Conservation (phyloP, 1,140 invertebrate genomes). For the Rhysida immarginata region DNA sequence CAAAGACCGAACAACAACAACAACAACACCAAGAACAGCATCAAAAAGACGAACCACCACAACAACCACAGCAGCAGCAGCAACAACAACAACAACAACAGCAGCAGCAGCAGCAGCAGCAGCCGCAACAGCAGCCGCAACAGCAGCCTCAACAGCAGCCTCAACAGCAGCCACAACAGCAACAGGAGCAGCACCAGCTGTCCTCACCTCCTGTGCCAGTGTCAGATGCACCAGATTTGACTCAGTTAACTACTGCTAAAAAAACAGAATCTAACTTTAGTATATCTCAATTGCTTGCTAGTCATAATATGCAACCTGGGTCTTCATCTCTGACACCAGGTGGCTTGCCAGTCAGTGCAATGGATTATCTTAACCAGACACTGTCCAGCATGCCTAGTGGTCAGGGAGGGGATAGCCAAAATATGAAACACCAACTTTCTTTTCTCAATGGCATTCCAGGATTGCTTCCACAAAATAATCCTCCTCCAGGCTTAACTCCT, state of each 20-base stretch:
- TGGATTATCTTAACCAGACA: constrained; percentile 11
- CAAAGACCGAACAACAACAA: too few relatives aligned
- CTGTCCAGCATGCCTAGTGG: not conserved
- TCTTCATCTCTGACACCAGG: not conserved
- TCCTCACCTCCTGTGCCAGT: not conserved
- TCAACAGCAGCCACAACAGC: not conserved
- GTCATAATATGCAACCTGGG: not conserved
- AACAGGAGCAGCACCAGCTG: not conserved
- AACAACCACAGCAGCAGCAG: not conserved
- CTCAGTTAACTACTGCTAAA: not conserved
- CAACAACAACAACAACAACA: not conserved
- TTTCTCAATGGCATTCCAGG: constrained; percentile 8
- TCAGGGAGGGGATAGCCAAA: not conserved
- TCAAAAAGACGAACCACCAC: not conserved
- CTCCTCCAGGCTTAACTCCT: not conserved
- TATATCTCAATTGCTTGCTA: constrained; percentile 2
- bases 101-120: not conserved
- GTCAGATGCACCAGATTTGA: not conserved
- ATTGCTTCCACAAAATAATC: not conserved
- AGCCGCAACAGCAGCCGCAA: not conserved
- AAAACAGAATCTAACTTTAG: not conserved
- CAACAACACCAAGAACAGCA: too few relatives aligned
- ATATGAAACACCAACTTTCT: not conserved
- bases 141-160: not conserved
- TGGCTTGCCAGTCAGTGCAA: constrained; percentile 6